Percentiles rank a stretch among this genome's conserved stretches.
phyloP scores from a whole-genome alignment of 2,113 vertebrate species.

The Notothenia coriiceps region DNA sequence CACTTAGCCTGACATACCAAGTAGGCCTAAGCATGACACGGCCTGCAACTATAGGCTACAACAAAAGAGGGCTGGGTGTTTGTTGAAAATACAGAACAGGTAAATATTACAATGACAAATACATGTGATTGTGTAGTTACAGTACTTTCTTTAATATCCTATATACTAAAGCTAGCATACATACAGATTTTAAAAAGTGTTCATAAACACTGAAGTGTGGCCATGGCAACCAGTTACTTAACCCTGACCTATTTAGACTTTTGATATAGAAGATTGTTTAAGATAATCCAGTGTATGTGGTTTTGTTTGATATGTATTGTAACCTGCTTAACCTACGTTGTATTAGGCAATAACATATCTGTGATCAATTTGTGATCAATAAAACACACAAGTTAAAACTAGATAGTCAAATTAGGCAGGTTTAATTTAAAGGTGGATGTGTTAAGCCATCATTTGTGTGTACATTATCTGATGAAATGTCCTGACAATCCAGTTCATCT shows the following conservation, averaged over 20 bases:
- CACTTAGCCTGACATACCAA: not conserved
- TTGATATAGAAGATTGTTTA: not conserved
- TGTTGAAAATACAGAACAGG: not conserved
- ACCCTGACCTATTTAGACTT: constrained; percentile 50
- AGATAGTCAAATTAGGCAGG: not conserved
- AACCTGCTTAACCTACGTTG: not conserved
- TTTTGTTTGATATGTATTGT: not conserved
- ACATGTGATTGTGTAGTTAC: not conserved
- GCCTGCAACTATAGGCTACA: not conserved
- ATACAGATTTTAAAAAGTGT: not conserved
- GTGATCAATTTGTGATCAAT: constrained; percentile 1
- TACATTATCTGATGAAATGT: constrained; percentile 28
- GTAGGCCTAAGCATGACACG: not conserved
- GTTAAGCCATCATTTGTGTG: not conserved
- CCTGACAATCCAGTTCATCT: constrained; percentile 31
- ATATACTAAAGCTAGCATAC: not conserved
- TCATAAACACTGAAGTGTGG: not conserved
- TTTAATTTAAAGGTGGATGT: not conserved
- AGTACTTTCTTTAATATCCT: not conserved
- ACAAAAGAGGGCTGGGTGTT: not conserved
- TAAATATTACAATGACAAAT: not conserved
- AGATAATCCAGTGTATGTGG: not conserved
- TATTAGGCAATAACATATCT: not conserved
- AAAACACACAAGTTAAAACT: not conserved
- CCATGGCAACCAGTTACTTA: constrained; percentile 27